Evolutionary conservation across 2,888 invertebrate species (phyloP).

Genomic region (Heliothis peltigera): DNA sequence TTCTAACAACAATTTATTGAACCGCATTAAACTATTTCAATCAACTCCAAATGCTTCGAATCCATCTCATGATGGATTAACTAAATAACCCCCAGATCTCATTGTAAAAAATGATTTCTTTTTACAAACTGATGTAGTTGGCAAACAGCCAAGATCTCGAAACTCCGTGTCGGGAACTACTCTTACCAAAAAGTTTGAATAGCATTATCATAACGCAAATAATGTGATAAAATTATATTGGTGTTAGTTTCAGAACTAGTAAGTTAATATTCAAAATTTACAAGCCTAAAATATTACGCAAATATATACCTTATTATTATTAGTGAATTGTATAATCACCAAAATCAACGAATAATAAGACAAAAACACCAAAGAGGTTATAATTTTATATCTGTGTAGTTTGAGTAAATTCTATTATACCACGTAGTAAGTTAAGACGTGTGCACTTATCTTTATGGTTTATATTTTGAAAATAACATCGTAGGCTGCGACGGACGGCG

Average conservation of each 20-base stretch:
- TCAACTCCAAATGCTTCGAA: constrained; percentile 17
- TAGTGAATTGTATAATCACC: too few species aligned
- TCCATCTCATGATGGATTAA: constrained; percentile 33
- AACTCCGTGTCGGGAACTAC: constrained; percentile 28
- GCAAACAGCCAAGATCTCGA: constrained; percentile 40
- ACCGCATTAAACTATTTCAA: constrained; percentile 27
- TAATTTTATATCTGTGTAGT: neutral
- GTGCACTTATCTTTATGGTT: constrained; percentile 19
- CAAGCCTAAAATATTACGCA: neutral
- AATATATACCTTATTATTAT: too few species aligned
- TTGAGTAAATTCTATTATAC: constrained; percentile 18
- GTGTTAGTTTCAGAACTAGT: constrained; percentile 31
- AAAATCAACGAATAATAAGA: too few species aligned
- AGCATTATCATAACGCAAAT: constrained; percentile 49
- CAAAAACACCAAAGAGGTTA: constrained; percentile 10
- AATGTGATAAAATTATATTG: constrained; percentile 21
- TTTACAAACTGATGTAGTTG: constrained; percentile 25
- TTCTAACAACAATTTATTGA: constrained; percentile 15
- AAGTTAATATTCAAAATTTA: constrained; percentile 30
- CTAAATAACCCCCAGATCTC: constrained; percentile 16
- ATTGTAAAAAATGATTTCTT: constrained; percentile 35
- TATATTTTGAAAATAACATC: constrained; percentile 58
- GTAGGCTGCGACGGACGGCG: constrained; percentile 42
- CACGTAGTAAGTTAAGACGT: constrained; percentile 32
- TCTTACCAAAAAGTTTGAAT: constrained; percentile 36